phyloP scores from a whole-genome alignment of 2,113 vertebrate species.

The Albula glossodonta region DNA sequence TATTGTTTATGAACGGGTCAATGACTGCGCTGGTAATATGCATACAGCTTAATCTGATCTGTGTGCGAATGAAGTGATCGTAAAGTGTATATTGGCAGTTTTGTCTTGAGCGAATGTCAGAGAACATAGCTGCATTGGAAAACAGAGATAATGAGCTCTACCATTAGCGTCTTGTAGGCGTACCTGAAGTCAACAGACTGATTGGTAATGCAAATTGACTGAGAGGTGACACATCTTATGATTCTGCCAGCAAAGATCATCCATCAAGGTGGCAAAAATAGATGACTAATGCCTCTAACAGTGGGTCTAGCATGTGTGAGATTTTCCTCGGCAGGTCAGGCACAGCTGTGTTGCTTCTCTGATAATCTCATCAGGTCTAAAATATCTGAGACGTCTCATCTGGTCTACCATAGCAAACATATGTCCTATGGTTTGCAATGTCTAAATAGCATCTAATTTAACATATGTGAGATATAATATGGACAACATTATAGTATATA shows the following conservation, averaged over 20 bases:
- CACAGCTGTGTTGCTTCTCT: no score
- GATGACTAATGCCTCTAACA: neutral
- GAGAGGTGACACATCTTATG: constrained; percentile 21
- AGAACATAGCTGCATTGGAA: constrained; percentile 20
- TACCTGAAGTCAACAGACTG: constrained; percentile 35
- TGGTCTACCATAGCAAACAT: no score
- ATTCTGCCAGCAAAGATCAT: neutral
- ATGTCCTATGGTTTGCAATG: no score
- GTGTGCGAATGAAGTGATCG: neutral
- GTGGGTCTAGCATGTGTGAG: neutral
- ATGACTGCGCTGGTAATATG: neutral
- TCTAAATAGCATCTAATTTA: no score
- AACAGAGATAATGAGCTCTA: constrained; percentile 34
- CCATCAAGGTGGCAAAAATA: constrained; percentile 11
- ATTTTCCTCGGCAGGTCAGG: neutral
- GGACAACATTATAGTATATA: no score
- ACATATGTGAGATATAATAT: no score
- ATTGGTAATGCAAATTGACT: constrained; percentile 34
- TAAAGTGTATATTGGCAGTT: neutral
- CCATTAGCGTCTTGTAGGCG: constrained; percentile 24
- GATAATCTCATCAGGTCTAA: no score
- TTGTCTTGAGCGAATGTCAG: constrained; percentile 36
- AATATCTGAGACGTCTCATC: no score
- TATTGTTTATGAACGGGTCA: neutral
- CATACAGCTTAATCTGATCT: neutral